A percentile compares a stretch with the other conserved stretches of the same genome.
Conservation (phyloP, 2,888 invertebrate species). For the Embidobia sp. region DNA sequence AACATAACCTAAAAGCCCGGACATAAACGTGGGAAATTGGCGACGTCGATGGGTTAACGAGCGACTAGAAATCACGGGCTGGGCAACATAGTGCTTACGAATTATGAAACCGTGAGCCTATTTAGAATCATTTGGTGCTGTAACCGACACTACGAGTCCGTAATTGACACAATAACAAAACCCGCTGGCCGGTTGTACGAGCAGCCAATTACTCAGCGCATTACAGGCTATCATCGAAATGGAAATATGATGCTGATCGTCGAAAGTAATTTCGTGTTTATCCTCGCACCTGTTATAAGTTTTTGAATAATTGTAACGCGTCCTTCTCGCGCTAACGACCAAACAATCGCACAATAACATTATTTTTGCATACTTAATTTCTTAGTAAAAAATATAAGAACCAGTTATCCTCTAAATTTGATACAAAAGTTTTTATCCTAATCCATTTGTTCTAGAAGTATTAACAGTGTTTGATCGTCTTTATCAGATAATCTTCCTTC, state of each 20-base stretch:
- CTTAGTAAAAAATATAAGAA: too few species aligned
- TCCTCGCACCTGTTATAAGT: conserved; percentile 7
- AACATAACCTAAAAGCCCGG: conserved; percentile 25
- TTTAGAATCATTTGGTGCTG: conserved; percentile 47
- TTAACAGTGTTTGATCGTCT: too few species aligned
- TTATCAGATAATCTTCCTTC: too few species aligned
- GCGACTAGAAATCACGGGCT: conserved; percentile 3
- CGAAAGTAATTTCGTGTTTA: conserved; percentile 47
- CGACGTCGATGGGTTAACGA: conserved; percentile 22
- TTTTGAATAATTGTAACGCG: conserved; percentile 26
- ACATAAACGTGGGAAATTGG: conserved; percentile 8
- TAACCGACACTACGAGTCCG: conserved; percentile 29
- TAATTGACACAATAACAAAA: conserved; percentile 53
- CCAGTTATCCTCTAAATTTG: too few species aligned
- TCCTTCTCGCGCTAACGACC: conserved; percentile 18
- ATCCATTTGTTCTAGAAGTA: too few species aligned
- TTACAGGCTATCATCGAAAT: conserved; percentile 34
- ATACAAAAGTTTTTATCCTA: too few species aligned
- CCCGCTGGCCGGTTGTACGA: conserved; percentile 8
- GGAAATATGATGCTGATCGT: conserved; percentile 48
- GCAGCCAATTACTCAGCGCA: conserved; percentile 41
- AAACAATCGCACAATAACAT: conserved; percentile 27
- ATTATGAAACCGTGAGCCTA: conserved; percentile 43
- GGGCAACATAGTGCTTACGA: conserved; percentile 27
- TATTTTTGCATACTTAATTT: too few species aligned